These are phyloP conservation scores for Aspidapion aeneum DNA, from an alignment of 2,888 invertebrate genomes.

Conservation along the genomic window DNA sequence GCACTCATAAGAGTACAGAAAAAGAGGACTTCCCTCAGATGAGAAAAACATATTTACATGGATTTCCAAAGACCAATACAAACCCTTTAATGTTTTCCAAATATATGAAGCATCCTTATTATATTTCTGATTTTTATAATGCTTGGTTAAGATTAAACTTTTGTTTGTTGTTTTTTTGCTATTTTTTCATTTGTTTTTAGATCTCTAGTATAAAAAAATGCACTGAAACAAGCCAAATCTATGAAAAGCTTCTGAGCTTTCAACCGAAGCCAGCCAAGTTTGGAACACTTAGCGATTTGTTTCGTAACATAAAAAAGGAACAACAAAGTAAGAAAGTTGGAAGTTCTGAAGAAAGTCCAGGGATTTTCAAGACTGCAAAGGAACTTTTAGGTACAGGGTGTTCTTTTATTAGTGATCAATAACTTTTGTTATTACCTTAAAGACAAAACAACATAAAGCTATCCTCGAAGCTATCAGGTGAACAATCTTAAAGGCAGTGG, in stretches of 20 bases:
- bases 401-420: neutral
- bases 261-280: slow-evolving; percentile 51
- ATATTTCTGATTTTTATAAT: no score
- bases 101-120: no score
- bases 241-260: slow-evolving; percentile 54
- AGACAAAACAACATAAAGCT: neutral
- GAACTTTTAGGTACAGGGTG: slow-evolving; percentile 22
- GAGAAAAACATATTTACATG: no score
- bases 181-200: no score
- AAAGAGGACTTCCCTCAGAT: no score
- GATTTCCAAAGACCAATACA: no score
- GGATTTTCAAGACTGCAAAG: slow-evolving; percentile 29
- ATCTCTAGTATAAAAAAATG: slow-evolving; percentile 59
- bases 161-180: no score
- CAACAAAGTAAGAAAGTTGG: slow-evolving; percentile 27
- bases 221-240: slow-evolving; percentile 49
- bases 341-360: slow-evolving; percentile 8
- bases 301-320: slow-evolving; percentile 44
- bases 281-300: slow-evolving; percentile 53
- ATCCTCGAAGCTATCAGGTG: neutral
- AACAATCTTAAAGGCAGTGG: neutral
- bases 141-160: no score
- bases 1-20: no score
- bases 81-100: no score
- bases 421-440: neutral